Evolutionary conservation across 1,140 invertebrate species (phyloP), one percentile per base, ranked within the genome.

Genomic region (Eupristina koningsbergeri): DNA sequence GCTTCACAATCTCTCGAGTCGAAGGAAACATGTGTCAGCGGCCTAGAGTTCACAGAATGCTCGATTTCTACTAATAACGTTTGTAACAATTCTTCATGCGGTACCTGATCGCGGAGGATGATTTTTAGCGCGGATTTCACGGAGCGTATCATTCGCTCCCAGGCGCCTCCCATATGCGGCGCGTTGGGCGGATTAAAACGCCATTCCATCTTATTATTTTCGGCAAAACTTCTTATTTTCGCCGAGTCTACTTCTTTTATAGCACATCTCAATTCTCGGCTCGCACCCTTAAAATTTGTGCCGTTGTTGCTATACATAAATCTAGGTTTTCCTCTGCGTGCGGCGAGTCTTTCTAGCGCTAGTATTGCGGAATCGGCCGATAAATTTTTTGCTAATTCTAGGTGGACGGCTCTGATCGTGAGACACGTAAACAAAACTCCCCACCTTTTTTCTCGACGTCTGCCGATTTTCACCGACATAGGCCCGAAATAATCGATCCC

Each of bases 261-360:
- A n/a, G n/a, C n/a, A n/a, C n/a, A n/a, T n/a, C n/a, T n/a, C n/a
- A 64, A 64, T 64, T 31, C 22, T 7, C 29, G 22, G n/a, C n/a
- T n/a, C n/a, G n/a, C n/a, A 64, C 31, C n/a, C 31, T 11, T 5
- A 31, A n/a, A 64, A 64, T 64, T 64, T 29, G 3, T 89, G 0
- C 87, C 88, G 76, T 89, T 88, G 50, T 89, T 89, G 0, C 84
- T 86, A 29, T 84, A 86, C 1, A 89, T 69, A 31, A 41, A 6
- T 3, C 6, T 29, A 29, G 63, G 63, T 13, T 19, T 29, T 19
- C 63, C 63, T 22, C 86, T 79, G 19, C 89, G n/a, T 64, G 29
- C 63, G 22, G 63, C 63, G 22, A 31, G 11, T 7, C n/a, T 6
- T 64, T 81, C 26, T 3, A 88, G 15, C 3, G 63, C 76, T 31